A percentile compares a stretch with the other conserved stretches of the same genome.
Evolutionary conservation across 2,113 vertebrate species (phyloP).

Genomic region (Callionymus lyra): DNA sequence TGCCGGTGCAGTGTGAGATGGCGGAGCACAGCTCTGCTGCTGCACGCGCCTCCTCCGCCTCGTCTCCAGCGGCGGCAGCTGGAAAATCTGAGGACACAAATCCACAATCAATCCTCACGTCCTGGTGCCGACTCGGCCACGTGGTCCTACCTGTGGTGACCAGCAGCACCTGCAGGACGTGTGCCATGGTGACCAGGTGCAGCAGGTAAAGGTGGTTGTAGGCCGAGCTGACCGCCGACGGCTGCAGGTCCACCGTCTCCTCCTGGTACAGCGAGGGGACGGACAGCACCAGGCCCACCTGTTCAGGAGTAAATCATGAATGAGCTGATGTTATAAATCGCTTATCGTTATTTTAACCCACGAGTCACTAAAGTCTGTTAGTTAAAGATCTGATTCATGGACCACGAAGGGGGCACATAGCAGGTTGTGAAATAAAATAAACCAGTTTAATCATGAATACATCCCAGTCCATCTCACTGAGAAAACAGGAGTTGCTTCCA

Average conservation of each 20-base stretch:
- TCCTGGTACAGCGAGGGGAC: conserved; percentile 91
- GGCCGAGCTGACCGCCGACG: conserved; percentile 81
- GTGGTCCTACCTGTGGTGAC: conserved; percentile 59
- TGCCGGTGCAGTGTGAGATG: conserved; percentile 68
- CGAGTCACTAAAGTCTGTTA: too few species aligned
- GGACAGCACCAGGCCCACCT: conserved; percentile 86
- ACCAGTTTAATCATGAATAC: too few species aligned
- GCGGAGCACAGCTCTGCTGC: conserved; percentile 72
- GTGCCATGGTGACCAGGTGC: conserved; percentile 89
- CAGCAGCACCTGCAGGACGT: conserved; percentile 82
- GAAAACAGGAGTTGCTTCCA: too few species aligned
- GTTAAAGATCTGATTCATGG: too few species aligned
- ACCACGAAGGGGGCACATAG: too few species aligned
- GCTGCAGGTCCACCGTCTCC: conserved; percentile 81
- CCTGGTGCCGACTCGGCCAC: too few species aligned
- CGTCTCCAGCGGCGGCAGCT: conserved; percentile 55
- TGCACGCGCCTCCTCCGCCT: conserved; percentile 73
- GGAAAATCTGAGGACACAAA: conserved; percentile 57
- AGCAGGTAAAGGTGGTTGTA: conserved; percentile 91
- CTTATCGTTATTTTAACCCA: too few species aligned
- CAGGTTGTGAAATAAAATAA: too few species aligned
- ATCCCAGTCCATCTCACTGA: too few species aligned
- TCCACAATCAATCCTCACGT: too few species aligned
- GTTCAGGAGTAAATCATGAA: background rate
- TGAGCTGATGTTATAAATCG: too few species aligned